Evolutionary conservation across 2,797 vertebrate genomes (phyloP).

Genomic region (Eulemur rubriventer): DNA sequence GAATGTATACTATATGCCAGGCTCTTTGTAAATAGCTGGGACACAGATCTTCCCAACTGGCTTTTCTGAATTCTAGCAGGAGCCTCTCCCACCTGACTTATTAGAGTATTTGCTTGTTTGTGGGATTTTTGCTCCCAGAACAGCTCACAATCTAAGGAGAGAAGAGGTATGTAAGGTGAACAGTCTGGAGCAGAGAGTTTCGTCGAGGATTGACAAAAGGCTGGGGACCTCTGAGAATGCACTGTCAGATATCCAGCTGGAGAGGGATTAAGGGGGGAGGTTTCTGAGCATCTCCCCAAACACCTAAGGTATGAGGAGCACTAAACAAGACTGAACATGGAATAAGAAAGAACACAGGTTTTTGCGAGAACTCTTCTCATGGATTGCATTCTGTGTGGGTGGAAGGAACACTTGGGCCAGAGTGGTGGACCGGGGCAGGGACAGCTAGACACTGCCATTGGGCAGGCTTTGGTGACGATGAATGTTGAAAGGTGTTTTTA

Average conservation of each 20-base stretch:
- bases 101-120: neutral
- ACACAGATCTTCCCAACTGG: neutral
- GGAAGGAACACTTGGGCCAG: neutral
- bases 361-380: neutral
- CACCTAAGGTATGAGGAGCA: neutral
- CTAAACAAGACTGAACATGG: neutral
- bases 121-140: neutral
- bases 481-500: neutral
- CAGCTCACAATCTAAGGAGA: neutral
- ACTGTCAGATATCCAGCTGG: neutral
- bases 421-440: neutral
- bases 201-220: neutral
- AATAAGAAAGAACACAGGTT: neutral
- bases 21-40: neutral
- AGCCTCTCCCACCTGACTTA: neutral
- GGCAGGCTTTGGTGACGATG: neutral
- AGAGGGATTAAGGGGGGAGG: neutral
- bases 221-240: neutral
- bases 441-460: neutral
- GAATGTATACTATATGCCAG: neutral
- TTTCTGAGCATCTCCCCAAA: neutral
- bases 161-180: neutral
- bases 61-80: neutral
- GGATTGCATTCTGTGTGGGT: neutral
- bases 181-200: neutral